These are phyloP conservation scores for Ostrea edulis DNA, from an alignment of 1,140 invertebrate species.

Conservation along the genomic window DNA sequence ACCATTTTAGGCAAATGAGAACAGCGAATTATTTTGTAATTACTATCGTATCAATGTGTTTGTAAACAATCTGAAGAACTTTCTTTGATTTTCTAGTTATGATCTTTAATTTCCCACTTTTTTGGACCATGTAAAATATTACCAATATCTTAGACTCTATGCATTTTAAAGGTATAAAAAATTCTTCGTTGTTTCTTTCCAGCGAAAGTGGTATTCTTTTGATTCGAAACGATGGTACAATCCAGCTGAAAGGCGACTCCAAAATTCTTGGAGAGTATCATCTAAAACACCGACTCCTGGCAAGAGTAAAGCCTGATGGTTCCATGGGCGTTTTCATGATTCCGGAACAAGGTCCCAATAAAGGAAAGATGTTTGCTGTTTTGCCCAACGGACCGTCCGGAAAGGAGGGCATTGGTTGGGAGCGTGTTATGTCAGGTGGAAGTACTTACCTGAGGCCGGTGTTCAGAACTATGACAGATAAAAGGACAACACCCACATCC, in stretches of 20 bases:
- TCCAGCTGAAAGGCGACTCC: conserved; percentile 3
- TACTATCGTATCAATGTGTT: no score
- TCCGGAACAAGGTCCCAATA: not conserved
- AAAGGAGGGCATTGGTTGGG: conserved; percentile 23
- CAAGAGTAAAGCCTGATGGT: conserved; percentile 14
- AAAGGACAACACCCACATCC: not conserved
- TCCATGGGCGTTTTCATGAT: conserved; percentile 22
- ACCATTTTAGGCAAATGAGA: no score
- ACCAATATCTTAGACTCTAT: no score
- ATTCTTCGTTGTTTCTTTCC: not conserved
- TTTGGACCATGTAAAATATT: no score
- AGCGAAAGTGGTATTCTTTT: conserved; percentile 14
- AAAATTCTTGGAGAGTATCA: conserved; percentile 24
- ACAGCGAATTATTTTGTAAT: no score
- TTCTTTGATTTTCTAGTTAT: no score
- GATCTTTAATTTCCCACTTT: no score
- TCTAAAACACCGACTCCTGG: conserved; percentile 18
- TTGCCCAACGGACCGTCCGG: not conserved
- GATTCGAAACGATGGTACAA: conserved; percentile 20
- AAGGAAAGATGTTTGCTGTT: conserved; percentile 36
- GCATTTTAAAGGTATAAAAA: no score
- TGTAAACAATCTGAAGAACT: no score
- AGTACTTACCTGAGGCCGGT: conserved; percentile 7
- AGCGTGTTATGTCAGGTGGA: not conserved
- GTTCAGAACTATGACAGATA: conserved; percentile 1